Evolutionary conservation across 2,797 vertebrate genomes (phyloP).

Genomic region (Australoheros facetus): DNA sequence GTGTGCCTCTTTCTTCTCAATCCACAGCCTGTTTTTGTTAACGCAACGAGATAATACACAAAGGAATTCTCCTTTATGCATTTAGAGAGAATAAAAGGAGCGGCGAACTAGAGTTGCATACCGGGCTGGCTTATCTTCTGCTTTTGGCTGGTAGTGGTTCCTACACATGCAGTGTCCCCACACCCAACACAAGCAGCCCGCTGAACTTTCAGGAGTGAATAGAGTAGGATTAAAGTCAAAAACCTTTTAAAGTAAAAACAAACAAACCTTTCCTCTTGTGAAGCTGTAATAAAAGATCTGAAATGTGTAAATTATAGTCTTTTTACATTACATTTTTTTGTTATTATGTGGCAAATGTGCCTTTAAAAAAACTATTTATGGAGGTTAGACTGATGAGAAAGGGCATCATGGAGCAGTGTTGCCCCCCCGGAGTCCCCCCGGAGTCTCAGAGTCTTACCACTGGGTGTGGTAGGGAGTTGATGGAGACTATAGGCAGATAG

Average conservation of each 20-base stretch:
- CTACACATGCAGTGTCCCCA: slow-evolving; percentile 10
- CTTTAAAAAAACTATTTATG: neutral
- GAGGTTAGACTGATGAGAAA: neutral
- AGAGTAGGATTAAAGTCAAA: slow-evolving; percentile 33
- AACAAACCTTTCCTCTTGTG: neutral
- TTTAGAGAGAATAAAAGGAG: slow-evolving; percentile 45
- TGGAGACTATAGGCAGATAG: neutral
- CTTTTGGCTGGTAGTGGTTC: slow-evolving; percentile 40
- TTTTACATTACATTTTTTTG: neutral
- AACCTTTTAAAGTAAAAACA: neutral
- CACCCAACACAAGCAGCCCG: slow-evolving; percentile 7
- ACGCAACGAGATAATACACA: slow-evolving; percentile 50
- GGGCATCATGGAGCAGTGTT: neutral
- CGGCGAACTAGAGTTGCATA: slow-evolving; percentile 56
- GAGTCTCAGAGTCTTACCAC: neutral
- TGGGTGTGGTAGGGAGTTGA: neutral
- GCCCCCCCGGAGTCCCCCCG: too few species aligned
- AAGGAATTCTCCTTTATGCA: slow-evolving; percentile 55
- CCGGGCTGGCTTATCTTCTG: slow-evolving; percentile 59
- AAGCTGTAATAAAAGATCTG: neutral
- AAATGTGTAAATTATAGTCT: neutral
- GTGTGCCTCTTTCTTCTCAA: neutral
- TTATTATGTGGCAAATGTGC: neutral
- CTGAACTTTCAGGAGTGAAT: slow-evolving; percentile 26
- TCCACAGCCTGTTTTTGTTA: neutral